Evolutionary conservation across 1,140 invertebrate genomes (phyloP).

Genomic region (Aphelinus certus): DNA sequence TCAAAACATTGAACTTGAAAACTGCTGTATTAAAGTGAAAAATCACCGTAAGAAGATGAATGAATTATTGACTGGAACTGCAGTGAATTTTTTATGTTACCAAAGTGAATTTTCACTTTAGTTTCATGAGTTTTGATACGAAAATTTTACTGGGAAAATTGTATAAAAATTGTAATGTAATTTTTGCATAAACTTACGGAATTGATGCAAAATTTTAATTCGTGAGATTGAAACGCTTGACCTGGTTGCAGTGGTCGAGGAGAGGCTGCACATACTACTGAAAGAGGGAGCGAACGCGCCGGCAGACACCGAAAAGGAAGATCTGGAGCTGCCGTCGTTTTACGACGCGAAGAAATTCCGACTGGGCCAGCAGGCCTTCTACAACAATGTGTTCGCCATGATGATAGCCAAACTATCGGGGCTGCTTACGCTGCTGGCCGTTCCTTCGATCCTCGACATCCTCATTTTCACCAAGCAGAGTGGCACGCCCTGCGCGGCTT

Average conservation of each 20-base stretch:
- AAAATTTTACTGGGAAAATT: too few species aligned
- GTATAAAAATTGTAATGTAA: too few species aligned
- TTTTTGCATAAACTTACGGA: too few species aligned
- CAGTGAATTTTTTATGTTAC: too few species aligned
- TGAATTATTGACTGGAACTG: too few species aligned
- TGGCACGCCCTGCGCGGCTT: slow-evolving; percentile 71
- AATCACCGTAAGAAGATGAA: too few species aligned
- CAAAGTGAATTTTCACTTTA: too few species aligned
- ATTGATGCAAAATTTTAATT: too few species aligned
- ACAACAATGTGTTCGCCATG: slow-evolving; percentile 74
- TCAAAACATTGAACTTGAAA: too few species aligned
- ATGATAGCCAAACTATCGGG: slow-evolving; percentile 75
- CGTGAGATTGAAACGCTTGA: not conserved
- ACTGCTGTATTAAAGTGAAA: too few species aligned
- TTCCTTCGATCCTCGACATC: slow-evolving; percentile 75
- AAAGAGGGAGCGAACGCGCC: slow-evolving; percentile 49
- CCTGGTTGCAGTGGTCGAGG: slow-evolving; percentile 48
- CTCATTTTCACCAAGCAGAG: slow-evolving; percentile 76
- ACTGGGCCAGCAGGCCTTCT: slow-evolving; percentile 75
- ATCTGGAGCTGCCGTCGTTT: slow-evolving; percentile 53
- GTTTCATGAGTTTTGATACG: too few species aligned
- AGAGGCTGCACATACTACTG: slow-evolving; percentile 48
- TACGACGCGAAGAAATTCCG: slow-evolving; percentile 59
- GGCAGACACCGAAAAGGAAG: slow-evolving; percentile 46
- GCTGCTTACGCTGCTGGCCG: slow-evolving; percentile 72